Conservation (phyloP, 2,888 invertebrate species). For the Cecidostiba fungosa region DNA sequence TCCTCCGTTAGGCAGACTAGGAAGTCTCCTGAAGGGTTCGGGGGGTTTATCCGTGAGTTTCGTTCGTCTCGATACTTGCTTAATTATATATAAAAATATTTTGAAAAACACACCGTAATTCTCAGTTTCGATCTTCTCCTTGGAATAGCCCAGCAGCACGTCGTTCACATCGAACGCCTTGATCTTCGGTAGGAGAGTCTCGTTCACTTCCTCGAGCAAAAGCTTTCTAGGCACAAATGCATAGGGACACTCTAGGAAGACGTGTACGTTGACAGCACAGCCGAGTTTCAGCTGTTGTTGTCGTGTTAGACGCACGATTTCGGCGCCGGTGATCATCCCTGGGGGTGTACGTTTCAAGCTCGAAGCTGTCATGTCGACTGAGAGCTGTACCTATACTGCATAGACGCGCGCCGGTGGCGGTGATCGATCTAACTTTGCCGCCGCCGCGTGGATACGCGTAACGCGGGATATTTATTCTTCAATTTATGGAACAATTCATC, state of each 20-base stretch:
- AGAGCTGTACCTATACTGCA: not conserved
- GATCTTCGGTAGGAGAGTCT: slow-evolving; percentile 66
- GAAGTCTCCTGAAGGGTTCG: slow-evolving; percentile 36
- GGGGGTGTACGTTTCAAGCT: slow-evolving; percentile 63
- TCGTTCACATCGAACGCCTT: slow-evolving; percentile 64
- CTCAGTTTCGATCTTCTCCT: slow-evolving; percentile 83
- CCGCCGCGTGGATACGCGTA: slow-evolving; percentile 15
- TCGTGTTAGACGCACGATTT: slow-evolving; percentile 67
- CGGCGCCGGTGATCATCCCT: slow-evolving; percentile 71
- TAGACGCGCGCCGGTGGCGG: not conserved
- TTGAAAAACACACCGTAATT: slow-evolving; percentile 83
- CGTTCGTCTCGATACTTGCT: no score
- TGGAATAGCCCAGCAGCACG: slow-evolving; percentile 85
- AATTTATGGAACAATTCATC: no score
- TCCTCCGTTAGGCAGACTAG: slow-evolving; percentile 82
- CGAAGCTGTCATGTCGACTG: not conserved
- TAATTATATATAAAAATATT: not conserved
- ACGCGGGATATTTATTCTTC: not conserved
- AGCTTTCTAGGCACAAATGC: slow-evolving; percentile 70
- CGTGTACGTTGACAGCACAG: slow-evolving; percentile 72
- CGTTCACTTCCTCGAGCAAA: slow-evolving; percentile 63
- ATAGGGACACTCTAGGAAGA: slow-evolving; percentile 77
- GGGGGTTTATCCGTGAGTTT: not conserved
- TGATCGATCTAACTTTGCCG: slow-evolving; percentile 50
- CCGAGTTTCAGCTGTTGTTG: slow-evolving; percentile 69